Percentiles rank a stretch among this genome's conserved stretches.
Conservation (phyloP, 2,113 vertebrate species). For the Desmodus rotundus region DNA sequence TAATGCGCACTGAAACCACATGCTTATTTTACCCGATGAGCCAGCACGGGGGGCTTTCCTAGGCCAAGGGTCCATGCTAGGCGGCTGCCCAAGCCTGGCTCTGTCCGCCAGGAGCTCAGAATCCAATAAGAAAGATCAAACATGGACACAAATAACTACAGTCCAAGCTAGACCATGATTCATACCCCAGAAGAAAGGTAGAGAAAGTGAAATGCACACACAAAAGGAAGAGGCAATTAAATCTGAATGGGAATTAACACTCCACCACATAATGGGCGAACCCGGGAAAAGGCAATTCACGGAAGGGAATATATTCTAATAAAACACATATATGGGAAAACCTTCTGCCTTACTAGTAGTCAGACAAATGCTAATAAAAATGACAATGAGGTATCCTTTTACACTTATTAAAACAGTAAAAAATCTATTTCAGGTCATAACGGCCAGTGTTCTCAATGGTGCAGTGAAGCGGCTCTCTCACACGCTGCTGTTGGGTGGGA, state of each 20-base stretch:
- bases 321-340: slow-evolving; percentile 38
- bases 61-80: not conserved
- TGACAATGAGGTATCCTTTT: slow-evolving; percentile 28
- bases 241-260: not conserved
- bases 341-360: not conserved
- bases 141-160: not conserved
- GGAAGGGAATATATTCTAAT: slow-evolving; percentile 17
- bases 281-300: slow-evolving; percentile 20
- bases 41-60: not conserved
- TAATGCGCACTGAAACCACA: too few relatives aligned
- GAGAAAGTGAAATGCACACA: not conserved
- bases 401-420: slow-evolving; percentile 57
- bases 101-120: not conserved
- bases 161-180: not conserved
- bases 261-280: not conserved
- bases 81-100: not conserved
- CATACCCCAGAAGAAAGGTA: not conserved
- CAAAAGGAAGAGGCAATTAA: not conserved
- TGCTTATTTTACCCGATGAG: not conserved
- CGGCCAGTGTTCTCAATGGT: not conserved
- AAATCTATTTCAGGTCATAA: slow-evolving; percentile 39
- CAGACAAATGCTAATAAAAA: slow-evolving; percentile 55
- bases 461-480: not conserved
- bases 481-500: not conserved
- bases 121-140: slow-evolving; percentile 8